These are phyloP conservation scores for Aurelia sp. DNA, from an alignment of 30 jellyfish, hydroid and myxozoan species.

Conservation along the genomic window DNA sequence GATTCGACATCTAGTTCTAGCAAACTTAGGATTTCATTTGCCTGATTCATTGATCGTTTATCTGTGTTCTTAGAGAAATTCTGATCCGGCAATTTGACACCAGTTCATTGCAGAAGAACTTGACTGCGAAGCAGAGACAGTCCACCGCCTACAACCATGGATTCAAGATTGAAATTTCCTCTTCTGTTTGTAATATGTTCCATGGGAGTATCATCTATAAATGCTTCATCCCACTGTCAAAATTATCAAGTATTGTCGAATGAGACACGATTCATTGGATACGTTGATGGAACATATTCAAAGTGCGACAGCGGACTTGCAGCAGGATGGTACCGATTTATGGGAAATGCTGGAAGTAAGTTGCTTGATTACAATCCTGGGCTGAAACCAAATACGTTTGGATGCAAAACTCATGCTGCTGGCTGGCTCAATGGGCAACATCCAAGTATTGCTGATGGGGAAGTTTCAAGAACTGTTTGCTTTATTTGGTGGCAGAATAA, in stretches of 20 bases:
- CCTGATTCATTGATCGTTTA: no score
- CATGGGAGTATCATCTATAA: no score
- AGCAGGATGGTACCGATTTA: conserved; percentile 77
- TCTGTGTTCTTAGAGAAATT: no score
- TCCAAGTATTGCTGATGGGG: conserved; percentile 9
- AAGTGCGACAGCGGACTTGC: conserved; percentile 33
- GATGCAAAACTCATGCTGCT: conserved; percentile 9
- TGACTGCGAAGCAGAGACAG: no score
- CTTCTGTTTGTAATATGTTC: no score
- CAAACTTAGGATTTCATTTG: no score
- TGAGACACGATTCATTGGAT: conserved; percentile 23
- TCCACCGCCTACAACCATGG: no score
- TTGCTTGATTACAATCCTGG: conserved; percentile 33
- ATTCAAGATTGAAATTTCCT: no score
- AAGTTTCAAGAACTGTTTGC: background rate
- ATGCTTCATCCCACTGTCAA: background rate
- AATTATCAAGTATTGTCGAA: background rate
- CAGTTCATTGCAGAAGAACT: no score
- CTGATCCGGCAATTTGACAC: no score
- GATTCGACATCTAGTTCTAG: no score
- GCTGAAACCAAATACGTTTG: background rate
- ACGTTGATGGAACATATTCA: background rate
- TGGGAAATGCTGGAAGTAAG: conserved; percentile 66
- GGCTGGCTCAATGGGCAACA: conserved; percentile 4
- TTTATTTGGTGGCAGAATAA: background rate